Percentiles rank a stretch among this genome's conserved stretches.
Evolutionary conservation across 2,888 invertebrate genomes (phyloP).

Genomic region (Drosophila cognata): DNA sequence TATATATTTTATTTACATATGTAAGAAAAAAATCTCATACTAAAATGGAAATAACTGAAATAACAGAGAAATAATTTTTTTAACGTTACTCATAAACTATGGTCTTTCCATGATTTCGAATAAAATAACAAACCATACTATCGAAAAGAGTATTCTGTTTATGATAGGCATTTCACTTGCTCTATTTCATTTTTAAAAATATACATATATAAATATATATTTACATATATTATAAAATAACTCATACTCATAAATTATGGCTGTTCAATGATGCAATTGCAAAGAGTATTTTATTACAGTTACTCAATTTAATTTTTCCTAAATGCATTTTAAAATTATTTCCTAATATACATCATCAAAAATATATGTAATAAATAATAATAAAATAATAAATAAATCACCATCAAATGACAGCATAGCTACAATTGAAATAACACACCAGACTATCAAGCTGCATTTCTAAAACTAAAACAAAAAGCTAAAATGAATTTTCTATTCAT

Average conservation of each 20-base stretch:
- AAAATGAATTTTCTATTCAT: background rate
- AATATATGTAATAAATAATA: background rate
- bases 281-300: background rate
- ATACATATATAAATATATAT: background rate
- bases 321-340: background rate
- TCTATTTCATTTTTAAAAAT: background rate
- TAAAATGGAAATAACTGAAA: background rate
- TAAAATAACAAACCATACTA: background rate
- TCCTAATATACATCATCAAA: background rate
- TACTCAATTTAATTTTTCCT: background rate
- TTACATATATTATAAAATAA: background rate
- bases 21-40: background rate
- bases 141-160: background rate
- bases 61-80: background rate
- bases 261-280: background rate
- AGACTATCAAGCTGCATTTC: background rate
- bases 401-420: background rate
- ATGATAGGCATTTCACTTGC: background rate
- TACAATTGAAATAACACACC: background rate
- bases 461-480: background rate
- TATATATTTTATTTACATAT: background rate
- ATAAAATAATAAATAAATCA: background rate
- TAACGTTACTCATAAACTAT: background rate
- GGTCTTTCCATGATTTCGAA: background rate
- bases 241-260: background rate